Evolutionary conservation across 1,140 invertebrate species (phyloP).

Genomic region (Drosophila sturtevanti): DNA sequence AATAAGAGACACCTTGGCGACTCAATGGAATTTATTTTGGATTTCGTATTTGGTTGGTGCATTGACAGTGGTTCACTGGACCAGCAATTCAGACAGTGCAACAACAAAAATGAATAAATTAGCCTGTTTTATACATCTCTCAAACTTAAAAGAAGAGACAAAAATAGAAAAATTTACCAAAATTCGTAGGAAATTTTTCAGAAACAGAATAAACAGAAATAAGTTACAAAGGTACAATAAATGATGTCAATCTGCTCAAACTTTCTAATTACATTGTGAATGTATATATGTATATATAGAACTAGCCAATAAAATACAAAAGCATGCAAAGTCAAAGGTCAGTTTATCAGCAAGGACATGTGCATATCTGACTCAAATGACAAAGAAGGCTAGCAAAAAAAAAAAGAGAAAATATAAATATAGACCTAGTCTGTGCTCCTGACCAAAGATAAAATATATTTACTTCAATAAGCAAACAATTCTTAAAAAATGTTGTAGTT

Average conservation of each 20-base stretch:
- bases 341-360: not conserved
- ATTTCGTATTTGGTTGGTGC: slow-evolving; percentile 4
- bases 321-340: not conserved
- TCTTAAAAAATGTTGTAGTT: too few relatives aligned
- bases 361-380: not conserved
- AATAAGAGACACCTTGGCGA: not conserved
- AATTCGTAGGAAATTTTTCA: not conserved
- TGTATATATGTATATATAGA: not conserved
- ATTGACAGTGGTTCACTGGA: slow-evolving; percentile 26
- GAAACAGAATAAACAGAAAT: not conserved
- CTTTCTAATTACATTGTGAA: not conserved
- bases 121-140: not conserved
- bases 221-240: not conserved
- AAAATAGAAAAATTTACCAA: not conserved
- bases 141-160: too few relatives aligned
- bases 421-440: too few relatives aligned
- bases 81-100: not conserved
- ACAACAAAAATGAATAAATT: not conserved
- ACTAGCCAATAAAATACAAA: not conserved
- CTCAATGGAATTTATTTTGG: slow-evolving; percentile 18
- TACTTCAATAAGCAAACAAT: too few relatives aligned
- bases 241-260: not conserved
- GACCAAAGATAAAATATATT: too few relatives aligned
- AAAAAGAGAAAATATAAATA: not conserved
- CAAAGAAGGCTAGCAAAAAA: not conserved